These are phyloP conservation scores for Drosophila rhopaloa DNA, from an alignment of 1,140 invertebrate species.

Conservation along the genomic window DNA sequence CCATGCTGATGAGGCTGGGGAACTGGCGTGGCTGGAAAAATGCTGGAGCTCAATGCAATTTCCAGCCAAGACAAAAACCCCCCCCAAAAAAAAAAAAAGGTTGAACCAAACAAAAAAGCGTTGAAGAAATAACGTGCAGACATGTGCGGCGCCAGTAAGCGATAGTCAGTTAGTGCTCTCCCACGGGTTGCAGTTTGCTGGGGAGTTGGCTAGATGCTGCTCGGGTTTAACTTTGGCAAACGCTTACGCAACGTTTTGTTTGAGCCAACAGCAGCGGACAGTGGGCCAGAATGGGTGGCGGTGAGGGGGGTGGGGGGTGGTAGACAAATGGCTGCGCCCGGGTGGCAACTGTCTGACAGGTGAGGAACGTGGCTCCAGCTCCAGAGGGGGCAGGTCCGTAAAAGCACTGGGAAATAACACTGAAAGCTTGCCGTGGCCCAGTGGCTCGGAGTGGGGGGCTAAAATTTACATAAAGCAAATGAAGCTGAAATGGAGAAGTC, in stretches of 20 bases:
- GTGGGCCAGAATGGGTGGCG: neutral
- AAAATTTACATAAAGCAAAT: constrained; percentile 78
- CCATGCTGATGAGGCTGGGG: constrained; percentile 36
- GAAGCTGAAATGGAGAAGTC: constrained; percentile 67
- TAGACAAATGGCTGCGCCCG: constrained; percentile 49
- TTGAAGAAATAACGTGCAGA: constrained; percentile 63
- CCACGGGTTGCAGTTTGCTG: constrained; percentile 10
- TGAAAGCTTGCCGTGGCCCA: constrained; percentile 31
- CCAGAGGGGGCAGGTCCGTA: constrained; percentile 43
- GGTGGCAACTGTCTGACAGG: constrained; percentile 65
- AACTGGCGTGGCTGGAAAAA: constrained; percentile 16
- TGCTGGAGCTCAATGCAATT: constrained; percentile 57
- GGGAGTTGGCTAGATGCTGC: constrained; percentile 2
- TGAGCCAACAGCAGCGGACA: constrained; percentile 37
- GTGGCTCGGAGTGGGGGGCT: neutral
- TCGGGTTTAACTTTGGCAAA: constrained; percentile 68
- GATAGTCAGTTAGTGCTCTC: constrained; percentile 66
- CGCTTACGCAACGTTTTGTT: constrained; percentile 77
- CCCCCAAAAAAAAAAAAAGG: constrained; percentile 9
- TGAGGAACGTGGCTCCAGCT: constrained; percentile 41
- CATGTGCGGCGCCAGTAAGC: constrained; percentile 69
- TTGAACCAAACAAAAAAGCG: constrained; percentile 9
- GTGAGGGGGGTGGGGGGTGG: neutral
- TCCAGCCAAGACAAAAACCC: constrained; percentile 25
- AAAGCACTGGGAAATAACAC: constrained; percentile 72